Evolutionary conservation across 1,140 invertebrate species (phyloP).

Genomic region (Drosophila nebulosa): DNA sequence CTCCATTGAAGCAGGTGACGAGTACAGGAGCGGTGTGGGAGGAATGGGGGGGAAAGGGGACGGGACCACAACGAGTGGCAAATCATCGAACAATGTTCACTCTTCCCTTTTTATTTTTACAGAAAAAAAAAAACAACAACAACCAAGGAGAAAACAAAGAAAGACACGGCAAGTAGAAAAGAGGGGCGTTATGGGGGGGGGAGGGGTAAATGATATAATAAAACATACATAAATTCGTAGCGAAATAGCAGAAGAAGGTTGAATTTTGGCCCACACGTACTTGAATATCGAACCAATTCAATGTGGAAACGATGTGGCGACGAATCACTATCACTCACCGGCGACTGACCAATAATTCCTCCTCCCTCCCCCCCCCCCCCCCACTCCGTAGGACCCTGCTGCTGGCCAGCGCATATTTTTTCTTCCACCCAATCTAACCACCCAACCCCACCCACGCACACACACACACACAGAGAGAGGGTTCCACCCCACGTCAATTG

Average conservation of each 20-base stretch:
- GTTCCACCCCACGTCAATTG: not conserved
- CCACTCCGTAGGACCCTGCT: not conserved
- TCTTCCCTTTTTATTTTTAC: conserved; percentile 28
- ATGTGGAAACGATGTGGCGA: conserved; percentile 11
- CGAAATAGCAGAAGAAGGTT: not conserved
- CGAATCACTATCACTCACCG: conserved; percentile 50
- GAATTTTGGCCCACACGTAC: conserved; percentile 3
- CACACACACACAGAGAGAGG: no score
- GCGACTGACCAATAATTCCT: conserved; percentile 44
- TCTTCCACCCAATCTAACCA: conserved; percentile 13
- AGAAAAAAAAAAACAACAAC: conserved; percentile 46
- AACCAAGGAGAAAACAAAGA: conserved; percentile 14
- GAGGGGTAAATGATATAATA: not conserved
- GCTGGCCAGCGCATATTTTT: conserved; percentile 23
- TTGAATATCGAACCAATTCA: conserved; percentile 2
- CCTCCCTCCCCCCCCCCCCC: not conserved
- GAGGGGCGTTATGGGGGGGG: not conserved
- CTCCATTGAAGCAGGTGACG: conserved; percentile 46
- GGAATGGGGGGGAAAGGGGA: not conserved
- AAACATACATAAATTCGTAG: not conserved
- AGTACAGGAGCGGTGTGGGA: not conserved
- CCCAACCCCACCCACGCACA: not conserved
- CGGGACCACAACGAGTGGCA: conserved; percentile 8
- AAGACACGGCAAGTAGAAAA: not conserved
- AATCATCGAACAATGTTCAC: conserved; percentile 32